Conservation (phyloP, 2,888 invertebrate species). For the Andricus curvator region DNA sequence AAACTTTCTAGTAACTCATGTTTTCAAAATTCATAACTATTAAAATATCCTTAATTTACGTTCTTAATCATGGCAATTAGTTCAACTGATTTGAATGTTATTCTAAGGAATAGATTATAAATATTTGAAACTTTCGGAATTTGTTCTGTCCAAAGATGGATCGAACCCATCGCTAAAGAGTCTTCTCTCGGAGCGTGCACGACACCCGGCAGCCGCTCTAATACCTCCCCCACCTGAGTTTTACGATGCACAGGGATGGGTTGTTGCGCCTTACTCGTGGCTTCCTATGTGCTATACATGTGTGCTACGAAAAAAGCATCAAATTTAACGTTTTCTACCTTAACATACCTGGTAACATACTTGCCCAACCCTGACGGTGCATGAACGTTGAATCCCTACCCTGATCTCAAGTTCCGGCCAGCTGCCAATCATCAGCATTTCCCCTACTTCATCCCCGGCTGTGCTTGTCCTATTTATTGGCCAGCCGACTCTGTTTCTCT, state of each 20-base stretch:
- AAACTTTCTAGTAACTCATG: no score
- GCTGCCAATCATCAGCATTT: slow-evolving; percentile 50
- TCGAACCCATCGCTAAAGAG: slow-evolving; percentile 31
- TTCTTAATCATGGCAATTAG: no score
- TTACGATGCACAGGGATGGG: slow-evolving; percentile 1
- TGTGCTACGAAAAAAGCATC: no score
- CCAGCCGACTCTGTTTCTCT: slow-evolving; percentile 44
- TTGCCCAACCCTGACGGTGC: background rate
- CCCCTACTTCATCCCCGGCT: slow-evolving; percentile 48
- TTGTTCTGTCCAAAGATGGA: background rate
- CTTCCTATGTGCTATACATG: no score
- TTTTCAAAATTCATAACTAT: no score
- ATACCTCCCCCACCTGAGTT: slow-evolving; percentile 46
- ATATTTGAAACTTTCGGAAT: no score
- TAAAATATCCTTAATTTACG: no score
- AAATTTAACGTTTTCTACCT: no score
- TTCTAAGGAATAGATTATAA: no score
- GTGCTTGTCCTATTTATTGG: slow-evolving; percentile 48
- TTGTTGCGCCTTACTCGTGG: no score
- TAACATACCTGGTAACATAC: no score
- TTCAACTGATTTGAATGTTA: no score
- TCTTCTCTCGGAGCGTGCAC: background rate
- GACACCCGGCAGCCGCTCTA: slow-evolving; percentile 45
- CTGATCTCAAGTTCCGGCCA: slow-evolving; percentile 29
- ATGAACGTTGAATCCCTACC: slow-evolving; percentile 46